These are phyloP conservation scores for Dendronephthya gigantea DNA, from an alignment of 64 coral and sea anemone genomes.

Conservation along the genomic window DNA sequence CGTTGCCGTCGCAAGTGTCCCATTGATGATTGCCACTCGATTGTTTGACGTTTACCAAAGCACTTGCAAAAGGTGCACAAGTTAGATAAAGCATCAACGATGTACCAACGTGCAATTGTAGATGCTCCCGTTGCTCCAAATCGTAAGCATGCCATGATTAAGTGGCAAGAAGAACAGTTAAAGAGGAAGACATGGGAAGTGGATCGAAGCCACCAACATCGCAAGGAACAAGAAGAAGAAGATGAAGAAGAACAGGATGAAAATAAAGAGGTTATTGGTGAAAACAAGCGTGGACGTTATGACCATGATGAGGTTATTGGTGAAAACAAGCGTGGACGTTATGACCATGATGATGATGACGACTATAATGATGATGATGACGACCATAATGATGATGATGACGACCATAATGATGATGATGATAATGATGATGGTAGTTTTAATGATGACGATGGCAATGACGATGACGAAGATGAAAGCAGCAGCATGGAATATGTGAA, in stretches of 20 bases:
- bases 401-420: not conserved
- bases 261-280: not conserved
- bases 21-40: not conserved
- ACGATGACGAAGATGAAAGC: constrained; percentile 15
- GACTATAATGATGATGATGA: constrained; percentile 13
- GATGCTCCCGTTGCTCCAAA: constrained; percentile 10
- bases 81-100: not conserved
- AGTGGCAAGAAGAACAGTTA: not conserved
- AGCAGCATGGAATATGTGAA: not conserved
- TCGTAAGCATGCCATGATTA: not conserved
- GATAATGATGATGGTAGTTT: constrained; percentile 13
- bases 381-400: too few relatives aligned
- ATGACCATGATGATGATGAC: too few relatives aligned
- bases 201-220: too few relatives aligned
- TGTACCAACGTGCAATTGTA: constrained; percentile 17
- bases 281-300: too few relatives aligned
- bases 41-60: not conserved
- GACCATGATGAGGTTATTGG: too few relatives aligned
- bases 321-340: too few relatives aligned
- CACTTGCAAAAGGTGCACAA: constrained; percentile 18
- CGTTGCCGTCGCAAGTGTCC: not conserved
- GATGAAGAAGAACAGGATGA: constrained; percentile 6
- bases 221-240: not conserved
- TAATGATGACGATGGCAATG: constrained; percentile 24
- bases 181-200: not conserved